phyloP scores from a whole-genome alignment of 35 echinoderm and acorn worm species.

The Ptychodera flava region DNA sequence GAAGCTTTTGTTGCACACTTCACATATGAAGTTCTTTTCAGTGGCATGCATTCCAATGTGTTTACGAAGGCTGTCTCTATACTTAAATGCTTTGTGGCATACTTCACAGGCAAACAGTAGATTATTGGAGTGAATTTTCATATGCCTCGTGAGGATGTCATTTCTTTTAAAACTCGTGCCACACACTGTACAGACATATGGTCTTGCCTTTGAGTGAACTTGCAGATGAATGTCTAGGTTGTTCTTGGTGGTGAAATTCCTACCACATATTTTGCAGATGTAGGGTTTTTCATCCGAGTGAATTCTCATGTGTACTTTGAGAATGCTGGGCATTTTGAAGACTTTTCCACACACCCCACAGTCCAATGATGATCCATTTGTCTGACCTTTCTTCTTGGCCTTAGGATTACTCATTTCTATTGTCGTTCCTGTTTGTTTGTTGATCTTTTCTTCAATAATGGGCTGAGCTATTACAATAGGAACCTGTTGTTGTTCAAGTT shows the following conservation, averaged over 20 bases:
- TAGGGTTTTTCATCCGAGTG: background rate
- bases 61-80: background rate
- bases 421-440: too few species aligned
- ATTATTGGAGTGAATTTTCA: conserved; percentile 7
- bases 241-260: background rate
- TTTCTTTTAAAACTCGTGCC: conserved; percentile 10
- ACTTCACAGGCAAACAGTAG: conserved; percentile 3
- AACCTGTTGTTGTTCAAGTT: too few species aligned
- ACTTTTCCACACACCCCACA: too few species aligned
- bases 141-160: conserved; percentile 2
- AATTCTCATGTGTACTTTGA: conserved; percentile 11
- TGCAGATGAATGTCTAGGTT: conserved; percentile 6
- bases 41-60: background rate
- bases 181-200: conserved; percentile 12
- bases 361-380: too few species aligned
- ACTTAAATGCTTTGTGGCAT: conserved; percentile 5
- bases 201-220: conserved; percentile 3
- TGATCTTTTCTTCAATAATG: too few species aligned
- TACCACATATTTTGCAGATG: conserved; percentile 15
- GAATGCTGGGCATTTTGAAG: too few species aligned
- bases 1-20: background rate
- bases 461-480: too few species aligned
- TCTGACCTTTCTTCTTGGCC: too few species aligned
- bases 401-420: too few species aligned
- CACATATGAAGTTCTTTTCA: background rate